Evolutionary conservation across 2,113 vertebrate genomes (phyloP), one percentile per base, ranked within the genome.

Genomic region (Elanus axillaris): DNA sequence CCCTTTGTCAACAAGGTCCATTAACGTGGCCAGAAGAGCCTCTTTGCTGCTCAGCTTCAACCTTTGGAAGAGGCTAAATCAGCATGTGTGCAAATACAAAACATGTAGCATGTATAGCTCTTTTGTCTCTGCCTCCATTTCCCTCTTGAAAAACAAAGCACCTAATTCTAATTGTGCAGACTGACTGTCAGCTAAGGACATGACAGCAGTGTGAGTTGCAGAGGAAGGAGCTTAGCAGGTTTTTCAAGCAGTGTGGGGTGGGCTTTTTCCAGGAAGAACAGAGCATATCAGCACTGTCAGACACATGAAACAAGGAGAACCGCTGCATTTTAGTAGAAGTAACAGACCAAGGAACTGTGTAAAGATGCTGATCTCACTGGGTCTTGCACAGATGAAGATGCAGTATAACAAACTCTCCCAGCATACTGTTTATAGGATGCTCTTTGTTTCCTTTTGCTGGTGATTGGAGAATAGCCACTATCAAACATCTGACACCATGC

Each of bases 121-220:
- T 86, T 58, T 75, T 3, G 1, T 78, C 36, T 75, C 83, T 89
- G 56, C 60, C 73, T 95, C 40, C 2, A 0, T 43, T 72, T 83
- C 31, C n/a, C 72, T 53, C 59, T 92, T 48, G 76, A 91, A 89
- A 94, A 94, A 87, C 77, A 91, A 89, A 88, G 48, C 77, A 82
- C 53, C 95, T 31, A 36, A 42, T 38, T 90, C 38, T 64, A 64
- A 81, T 60, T 21, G 66, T 53, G 60, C 68, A 56, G 78, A 80
- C 64, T 26, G 88, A 26, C 64, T 75, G 47, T 53, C 80, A 91
- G 72, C 42, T 68, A 4, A 42, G 36, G 59, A 6, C 52, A 18
- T 67, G 82, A 48, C 79, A 90, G 76, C 48, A 47, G 31, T 21
- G 53, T 3, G 71, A 85, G 48, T 6, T 55, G 34, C 80, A 78